Percentiles rank a stretch among this genome's conserved stretches.
These are phyloP conservation scores for Corythaeola cristata DNA, from an alignment of 2,113 vertebrate species.

Conservation along the genomic window DNA sequence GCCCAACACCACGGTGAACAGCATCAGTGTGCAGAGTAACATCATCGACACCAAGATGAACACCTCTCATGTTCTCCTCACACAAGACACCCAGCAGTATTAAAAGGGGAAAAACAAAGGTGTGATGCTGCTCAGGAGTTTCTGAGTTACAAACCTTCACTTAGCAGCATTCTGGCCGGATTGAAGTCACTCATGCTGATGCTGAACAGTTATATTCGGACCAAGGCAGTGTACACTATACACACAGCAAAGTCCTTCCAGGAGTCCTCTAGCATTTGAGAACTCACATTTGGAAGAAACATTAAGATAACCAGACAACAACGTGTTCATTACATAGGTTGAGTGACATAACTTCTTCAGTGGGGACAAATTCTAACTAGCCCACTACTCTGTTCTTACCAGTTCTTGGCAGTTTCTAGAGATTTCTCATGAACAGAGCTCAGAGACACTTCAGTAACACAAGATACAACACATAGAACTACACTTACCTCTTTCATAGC, in stretches of 20 bases:
- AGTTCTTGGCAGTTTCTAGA: neutral
- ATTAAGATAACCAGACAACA: neutral
- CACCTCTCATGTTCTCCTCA: conserved; percentile 66
- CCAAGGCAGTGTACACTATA: neutral
- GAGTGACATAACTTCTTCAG: neutral
- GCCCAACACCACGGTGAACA: conserved; percentile 60
- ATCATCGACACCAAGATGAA: conserved; percentile 64
- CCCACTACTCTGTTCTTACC: neutral
- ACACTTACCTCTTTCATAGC: conserved; percentile 65
- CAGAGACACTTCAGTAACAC: neutral
- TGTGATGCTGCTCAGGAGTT: neutral
- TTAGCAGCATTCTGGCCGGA: neutral
- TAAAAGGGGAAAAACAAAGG: neutral
- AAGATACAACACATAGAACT: neutral
- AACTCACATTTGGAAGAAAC: neutral
- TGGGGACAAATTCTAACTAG: neutral
- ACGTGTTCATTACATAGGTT: neutral
- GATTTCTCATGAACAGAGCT: neutral
- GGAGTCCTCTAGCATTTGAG: neutral
- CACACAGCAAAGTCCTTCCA: neutral
- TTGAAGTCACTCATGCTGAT: neutral
- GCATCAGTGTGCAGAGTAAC: conserved; percentile 66
- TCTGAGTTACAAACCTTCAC: neutral
- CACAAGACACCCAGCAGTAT: conserved; percentile 58
- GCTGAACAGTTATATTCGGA: neutral